phyloP scores from a whole-genome alignment of 2,113 vertebrate species.

The Numida meleagris region DNA sequence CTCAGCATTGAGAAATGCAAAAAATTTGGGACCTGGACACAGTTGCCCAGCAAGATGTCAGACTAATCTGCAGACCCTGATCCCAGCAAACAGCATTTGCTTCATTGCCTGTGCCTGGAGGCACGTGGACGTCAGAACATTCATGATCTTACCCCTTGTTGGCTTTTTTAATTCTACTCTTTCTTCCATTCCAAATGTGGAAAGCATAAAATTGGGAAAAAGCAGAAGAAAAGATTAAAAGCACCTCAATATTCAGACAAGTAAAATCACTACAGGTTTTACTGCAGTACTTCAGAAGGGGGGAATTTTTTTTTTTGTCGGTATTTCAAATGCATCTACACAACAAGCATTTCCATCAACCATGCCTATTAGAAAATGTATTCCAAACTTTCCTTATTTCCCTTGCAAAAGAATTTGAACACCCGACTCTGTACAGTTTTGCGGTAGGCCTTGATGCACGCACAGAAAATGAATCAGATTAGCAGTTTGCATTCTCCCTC shows the following conservation, averaged over 20 bases:
- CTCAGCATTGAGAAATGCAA: background rate
- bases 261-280: background rate
- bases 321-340: background rate
- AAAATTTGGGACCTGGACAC: background rate
- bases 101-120: background rate
- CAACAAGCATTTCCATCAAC: background rate
- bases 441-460: background rate
- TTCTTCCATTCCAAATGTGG: constrained; percentile 24
- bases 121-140: no score
- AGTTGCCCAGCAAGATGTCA: background rate
- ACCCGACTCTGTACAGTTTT: background rate
- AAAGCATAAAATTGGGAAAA: constrained; percentile 6
- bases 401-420: background rate
- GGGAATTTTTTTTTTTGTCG: background rate
- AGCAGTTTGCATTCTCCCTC: constrained; percentile 4
- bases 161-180: background rate
- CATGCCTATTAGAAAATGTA: background rate
- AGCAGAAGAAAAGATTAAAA: background rate
- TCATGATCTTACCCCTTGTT: constrained; percentile 10
- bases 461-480: background rate
- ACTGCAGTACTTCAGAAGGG: background rate
- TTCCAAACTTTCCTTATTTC: background rate
- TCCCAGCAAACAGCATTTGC: background rate
- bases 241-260: background rate
- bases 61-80: background rate